These are phyloP conservation scores for Horisme vitalbata DNA, from an alignment of 2,888 invertebrate genomes.

Conservation along the genomic window DNA sequence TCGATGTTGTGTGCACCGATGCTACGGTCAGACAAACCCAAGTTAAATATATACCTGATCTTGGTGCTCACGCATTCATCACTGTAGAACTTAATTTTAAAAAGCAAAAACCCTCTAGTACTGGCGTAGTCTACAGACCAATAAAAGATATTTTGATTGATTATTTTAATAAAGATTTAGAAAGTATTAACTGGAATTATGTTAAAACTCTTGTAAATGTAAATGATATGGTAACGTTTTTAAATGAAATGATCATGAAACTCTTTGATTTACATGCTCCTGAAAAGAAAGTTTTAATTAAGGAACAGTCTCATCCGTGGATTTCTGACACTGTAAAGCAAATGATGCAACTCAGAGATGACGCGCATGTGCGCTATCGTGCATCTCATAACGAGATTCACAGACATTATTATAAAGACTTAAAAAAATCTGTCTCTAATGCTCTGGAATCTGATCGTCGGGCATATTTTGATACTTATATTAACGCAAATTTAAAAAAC, in stretches of 20 bases:
- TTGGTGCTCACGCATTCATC: slow-evolving; percentile 2
- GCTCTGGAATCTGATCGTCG: too few species aligned
- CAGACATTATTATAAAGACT: background rate
- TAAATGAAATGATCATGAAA: background rate
- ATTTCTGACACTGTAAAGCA: background rate
- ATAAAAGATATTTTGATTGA: background rate
- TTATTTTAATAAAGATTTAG: background rate
- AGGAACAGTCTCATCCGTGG: too few species aligned
- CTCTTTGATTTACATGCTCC: background rate
- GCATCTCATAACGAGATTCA: background rate
- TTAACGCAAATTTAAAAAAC: too few species aligned
- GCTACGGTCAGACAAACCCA: background rate
- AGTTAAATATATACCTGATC: background rate
- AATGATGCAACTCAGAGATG: slow-evolving; percentile 27
- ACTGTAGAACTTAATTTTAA: background rate
- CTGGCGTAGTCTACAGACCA: background rate
- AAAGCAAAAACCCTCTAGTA: background rate
- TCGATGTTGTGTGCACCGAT: slow-evolving; percentile 1
- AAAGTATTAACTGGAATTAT: slow-evolving; percentile 2
- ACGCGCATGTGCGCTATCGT: background rate
- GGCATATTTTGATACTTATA: too few species aligned
- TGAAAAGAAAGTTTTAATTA: too few species aligned
- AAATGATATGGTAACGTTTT: background rate
- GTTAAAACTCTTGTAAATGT: background rate
- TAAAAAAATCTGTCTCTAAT: too few species aligned